Percentiles rank a stretch among this genome's conserved stretches.
These are phyloP conservation scores for Menidia menidia DNA, from an alignment of 2,797 vertebrate genomes.

Conservation along the genomic window DNA sequence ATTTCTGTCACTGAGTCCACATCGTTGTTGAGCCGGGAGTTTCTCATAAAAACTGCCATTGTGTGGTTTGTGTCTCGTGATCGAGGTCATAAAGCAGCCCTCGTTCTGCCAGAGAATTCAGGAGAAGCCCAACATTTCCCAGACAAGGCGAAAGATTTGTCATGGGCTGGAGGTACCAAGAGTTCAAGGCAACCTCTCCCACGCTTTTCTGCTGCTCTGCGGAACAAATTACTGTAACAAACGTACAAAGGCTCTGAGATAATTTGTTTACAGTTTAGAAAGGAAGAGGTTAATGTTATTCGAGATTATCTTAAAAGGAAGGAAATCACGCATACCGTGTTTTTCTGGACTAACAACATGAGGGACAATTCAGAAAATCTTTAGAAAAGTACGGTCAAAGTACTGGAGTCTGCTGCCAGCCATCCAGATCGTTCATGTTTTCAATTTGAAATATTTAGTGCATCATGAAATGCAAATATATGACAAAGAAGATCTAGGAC, in stretches of 20 bases:
- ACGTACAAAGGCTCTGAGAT: not conserved
- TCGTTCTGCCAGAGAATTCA: conserved; percentile 67
- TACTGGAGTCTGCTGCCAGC: no score
- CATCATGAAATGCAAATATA: no score
- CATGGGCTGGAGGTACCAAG: conserved; percentile 47
- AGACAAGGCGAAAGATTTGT: conserved; percentile 60
- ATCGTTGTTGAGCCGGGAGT: conserved; percentile 21
- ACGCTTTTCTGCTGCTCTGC: not conserved
- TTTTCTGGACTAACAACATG: no score
- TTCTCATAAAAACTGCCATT: conserved; percentile 31
- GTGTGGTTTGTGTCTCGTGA: conserved; percentile 26
- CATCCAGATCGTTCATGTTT: no score
- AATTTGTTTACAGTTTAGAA: conserved; percentile 10
- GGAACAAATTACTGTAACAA: conserved; percentile 39
- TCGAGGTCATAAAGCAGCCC: conserved; percentile 46
- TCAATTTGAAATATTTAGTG: no score
- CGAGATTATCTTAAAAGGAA: not conserved
- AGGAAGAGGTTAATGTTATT: conserved; percentile 8
- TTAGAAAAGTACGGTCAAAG: no score
- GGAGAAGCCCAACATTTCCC: conserved; percentile 53
- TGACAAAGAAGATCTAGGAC: no score
- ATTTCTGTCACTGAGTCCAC: not conserved
- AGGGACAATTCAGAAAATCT: no score
- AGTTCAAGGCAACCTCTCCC: conserved; percentile 71
- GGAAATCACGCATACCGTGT: no score